phyloP scores from a whole-genome alignment of 2,888 invertebrate species.

The Ormyrus thymus region DNA sequence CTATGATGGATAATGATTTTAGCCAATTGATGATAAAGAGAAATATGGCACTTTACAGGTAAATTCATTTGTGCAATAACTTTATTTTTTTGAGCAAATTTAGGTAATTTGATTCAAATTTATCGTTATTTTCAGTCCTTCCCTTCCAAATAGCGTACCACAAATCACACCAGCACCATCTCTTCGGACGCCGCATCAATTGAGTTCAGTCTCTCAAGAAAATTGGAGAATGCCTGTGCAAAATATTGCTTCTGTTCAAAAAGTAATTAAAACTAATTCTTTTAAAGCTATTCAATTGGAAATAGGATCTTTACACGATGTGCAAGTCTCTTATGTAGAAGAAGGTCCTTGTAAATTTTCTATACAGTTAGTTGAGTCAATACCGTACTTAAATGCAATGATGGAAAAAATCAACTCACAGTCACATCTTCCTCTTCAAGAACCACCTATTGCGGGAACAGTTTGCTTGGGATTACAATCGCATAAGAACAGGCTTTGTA shows the following conservation, averaged over 20 bases:
- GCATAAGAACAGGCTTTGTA: conserved; percentile 82
- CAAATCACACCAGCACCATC: neutral
- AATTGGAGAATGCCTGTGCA: conserved; percentile 45
- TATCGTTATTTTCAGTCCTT: conserved; percentile 15
- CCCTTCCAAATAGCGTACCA: neutral
- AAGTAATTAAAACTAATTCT: conserved; percentile 48
- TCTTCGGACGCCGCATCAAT: conserved; percentile 12
- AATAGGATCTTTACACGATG: conserved; percentile 48
- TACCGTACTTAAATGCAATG: conserved; percentile 80
- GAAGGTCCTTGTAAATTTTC: conserved; percentile 88
- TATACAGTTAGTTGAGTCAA: conserved; percentile 81
- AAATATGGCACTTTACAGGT: conserved; percentile 59
- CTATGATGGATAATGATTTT: conserved; percentile 57
- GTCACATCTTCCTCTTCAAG: conserved; percentile 78
- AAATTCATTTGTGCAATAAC: conserved; percentile 27
- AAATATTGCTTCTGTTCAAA: conserved; percentile 25
- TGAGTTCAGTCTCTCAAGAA: conserved; percentile 16
- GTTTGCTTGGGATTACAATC: conserved; percentile 86
- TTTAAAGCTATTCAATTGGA: conserved; percentile 54
- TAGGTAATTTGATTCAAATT: neutral
- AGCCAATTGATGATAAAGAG: conserved; percentile 57
- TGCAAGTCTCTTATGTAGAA: conserved; percentile 82
- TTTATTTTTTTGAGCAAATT: neutral
- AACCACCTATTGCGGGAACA: conserved; percentile 84
- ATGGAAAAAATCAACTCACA: conserved; percentile 84